A percentile compares a stretch with the other conserved stretches of the same genome.
Evolutionary conservation across 1,140 invertebrate genomes (phyloP).

Genomic region (Drosophila nasuta): DNA sequence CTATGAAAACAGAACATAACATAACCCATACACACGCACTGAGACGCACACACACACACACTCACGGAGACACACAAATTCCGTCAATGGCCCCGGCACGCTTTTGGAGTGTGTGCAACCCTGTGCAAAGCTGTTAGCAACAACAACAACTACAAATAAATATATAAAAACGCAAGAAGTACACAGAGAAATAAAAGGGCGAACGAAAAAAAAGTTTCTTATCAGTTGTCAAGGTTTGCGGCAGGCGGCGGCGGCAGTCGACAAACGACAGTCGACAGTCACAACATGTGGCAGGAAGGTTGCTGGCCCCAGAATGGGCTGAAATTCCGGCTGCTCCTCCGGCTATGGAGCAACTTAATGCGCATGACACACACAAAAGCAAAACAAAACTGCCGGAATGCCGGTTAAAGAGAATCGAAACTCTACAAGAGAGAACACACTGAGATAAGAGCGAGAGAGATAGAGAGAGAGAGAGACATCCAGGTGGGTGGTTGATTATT

Average conservation of each 20-base stretch:
- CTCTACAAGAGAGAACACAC: constrained; percentile 9
- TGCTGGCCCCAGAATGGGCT: constrained; percentile 39
- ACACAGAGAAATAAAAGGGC: constrained; percentile 1
- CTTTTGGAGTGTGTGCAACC: constrained; percentile 57
- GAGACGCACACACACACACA: not conserved
- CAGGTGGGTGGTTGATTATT: constrained; percentile 50
- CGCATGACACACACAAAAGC: constrained; percentile 46
- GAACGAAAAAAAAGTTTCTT: constrained; percentile 61
- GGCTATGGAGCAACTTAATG: constrained; percentile 40
- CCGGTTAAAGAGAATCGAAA: constrained; percentile 45
- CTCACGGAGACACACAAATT: constrained; percentile 55
- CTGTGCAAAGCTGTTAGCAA: constrained; percentile 53
- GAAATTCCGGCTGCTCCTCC: constrained; percentile 41
- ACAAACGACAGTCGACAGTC: not conserved
- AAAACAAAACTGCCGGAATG: constrained; percentile 74
- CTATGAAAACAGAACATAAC: constrained; percentile 26
- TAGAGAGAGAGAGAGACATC: constrained; percentile 22
- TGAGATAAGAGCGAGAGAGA: constrained; percentile 12
- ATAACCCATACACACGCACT: not conserved
- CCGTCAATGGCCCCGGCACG: constrained; percentile 65
- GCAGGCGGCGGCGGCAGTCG: constrained; percentile 20
- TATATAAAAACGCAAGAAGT: not conserved
- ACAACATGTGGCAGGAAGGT: constrained; percentile 81
- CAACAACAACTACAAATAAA: not conserved
- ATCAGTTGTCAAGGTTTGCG: constrained; percentile 80